A percentile compares a stretch with the other conserved stretches of the same genome.
Conservation (phyloP, 2,113 vertebrate species). For the Serinus canaria region DNA sequence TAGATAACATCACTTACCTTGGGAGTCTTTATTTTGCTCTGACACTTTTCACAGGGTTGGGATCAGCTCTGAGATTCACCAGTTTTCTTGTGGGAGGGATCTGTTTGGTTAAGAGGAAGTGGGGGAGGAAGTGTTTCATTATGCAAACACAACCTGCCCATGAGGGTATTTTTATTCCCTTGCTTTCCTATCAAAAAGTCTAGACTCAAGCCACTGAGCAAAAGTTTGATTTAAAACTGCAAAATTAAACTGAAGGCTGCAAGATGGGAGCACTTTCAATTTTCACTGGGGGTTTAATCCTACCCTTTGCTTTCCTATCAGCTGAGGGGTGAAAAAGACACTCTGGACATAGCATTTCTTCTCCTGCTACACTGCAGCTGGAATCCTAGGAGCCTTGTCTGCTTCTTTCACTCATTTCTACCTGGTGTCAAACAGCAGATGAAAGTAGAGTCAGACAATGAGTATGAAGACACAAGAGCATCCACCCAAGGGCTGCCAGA, state of each 20-base stretch:
- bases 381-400: background rate
- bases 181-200: background rate
- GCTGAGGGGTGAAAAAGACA: background rate
- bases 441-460: background rate
- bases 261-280: background rate
- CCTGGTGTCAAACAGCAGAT: background rate
- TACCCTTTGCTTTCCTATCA: background rate
- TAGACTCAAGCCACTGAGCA: background rate
- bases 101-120: conserved; percentile 19
- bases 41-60: conserved; percentile 3
- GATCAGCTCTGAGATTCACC: background rate
- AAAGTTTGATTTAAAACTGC: background rate
- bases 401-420: background rate
- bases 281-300: background rate
- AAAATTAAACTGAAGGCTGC: background rate
- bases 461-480: background rate
- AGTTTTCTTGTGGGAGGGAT: conserved; percentile 22
- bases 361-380: background rate
- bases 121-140: conserved; percentile 24
- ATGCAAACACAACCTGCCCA: conserved; percentile 3
- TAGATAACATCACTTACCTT: background rate
- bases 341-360: rapidly evolving
- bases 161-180: conserved; percentile 20
- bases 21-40: conserved; percentile 21
- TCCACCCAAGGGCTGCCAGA: background rate